Evolutionary conservation across 2,113 vertebrate species (phyloP).

Genomic region (Hydrochoerus hydrochaeris): DNA sequence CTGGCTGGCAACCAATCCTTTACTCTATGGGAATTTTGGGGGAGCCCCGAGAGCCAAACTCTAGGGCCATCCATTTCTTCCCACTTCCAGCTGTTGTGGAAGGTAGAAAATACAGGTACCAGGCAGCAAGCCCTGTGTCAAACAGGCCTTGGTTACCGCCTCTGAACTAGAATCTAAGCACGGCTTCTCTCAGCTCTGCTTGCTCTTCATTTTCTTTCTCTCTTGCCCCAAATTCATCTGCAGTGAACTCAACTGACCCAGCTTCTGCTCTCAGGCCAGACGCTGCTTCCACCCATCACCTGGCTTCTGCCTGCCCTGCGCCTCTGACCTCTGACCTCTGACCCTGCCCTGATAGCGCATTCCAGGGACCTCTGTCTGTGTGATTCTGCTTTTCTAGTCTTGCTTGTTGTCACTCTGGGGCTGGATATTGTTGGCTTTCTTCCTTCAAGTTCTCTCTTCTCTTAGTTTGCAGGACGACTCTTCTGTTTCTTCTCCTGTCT

Average conservation of each 20-base stretch:
- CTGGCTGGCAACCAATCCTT: not conserved
- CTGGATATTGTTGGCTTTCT: not conserved
- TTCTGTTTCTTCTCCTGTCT: not conserved
- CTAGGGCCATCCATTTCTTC: not conserved
- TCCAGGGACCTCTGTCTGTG: not conserved
- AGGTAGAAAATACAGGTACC: not conserved
- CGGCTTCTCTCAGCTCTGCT: not conserved
- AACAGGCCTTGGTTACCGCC: not conserved
- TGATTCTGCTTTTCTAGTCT: not conserved
- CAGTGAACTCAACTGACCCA: not conserved
- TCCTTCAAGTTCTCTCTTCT: not conserved
- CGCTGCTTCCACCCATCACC: fast-evolving
- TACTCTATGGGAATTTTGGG: not conserved
- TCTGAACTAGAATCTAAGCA: not conserved
- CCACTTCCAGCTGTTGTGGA: not conserved
- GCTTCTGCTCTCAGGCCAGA: not conserved
- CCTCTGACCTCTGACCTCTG: not conserved
- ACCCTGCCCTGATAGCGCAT: not conserved
- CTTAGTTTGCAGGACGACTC: not conserved
- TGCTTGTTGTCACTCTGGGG: not conserved
- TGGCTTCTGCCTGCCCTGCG: not conserved
- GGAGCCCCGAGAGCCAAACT: not conserved
- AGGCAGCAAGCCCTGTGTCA: not conserved
- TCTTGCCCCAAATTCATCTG: not conserved
- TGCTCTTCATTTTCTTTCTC: not conserved